These are phyloP conservation scores for Cancer borealis DNA, from an alignment of 2,888 invertebrate species.

Conservation along the genomic window DNA sequence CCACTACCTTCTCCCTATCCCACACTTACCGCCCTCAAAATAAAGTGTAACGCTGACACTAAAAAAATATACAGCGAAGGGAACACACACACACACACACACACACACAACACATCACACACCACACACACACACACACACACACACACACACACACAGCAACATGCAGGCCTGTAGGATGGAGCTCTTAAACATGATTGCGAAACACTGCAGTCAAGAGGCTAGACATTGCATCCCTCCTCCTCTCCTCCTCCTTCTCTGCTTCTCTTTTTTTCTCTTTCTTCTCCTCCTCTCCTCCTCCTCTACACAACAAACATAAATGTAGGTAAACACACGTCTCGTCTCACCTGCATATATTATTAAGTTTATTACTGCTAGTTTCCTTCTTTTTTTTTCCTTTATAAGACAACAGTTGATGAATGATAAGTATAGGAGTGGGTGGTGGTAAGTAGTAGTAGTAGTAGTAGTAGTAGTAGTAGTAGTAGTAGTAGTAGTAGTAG, in stretches of 20 bases:
- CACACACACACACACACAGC: too few relatives aligned
- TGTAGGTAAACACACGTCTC: not conserved
- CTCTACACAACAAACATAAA: not conserved
- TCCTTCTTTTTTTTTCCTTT: not conserved
- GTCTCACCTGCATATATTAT: not conserved
- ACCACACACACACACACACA: too few relatives aligned
- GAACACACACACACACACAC: too few relatives aligned
- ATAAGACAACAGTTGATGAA: not conserved
- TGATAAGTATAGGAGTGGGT: not conserved
- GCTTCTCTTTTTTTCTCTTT: not conserved
- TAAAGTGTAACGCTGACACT: too few relatives aligned
- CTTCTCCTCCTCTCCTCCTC: not conserved
- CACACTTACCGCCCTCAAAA: too few relatives aligned
- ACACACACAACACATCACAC: too few relatives aligned
- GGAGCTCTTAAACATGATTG: too few relatives aligned
- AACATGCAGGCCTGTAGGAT: not conserved
- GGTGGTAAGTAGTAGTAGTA: not conserved
- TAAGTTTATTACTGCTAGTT: not conserved
- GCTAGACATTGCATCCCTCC: not conserved
- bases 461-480: not conserved
- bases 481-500: conserved; percentile 31
- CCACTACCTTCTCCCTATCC: too few relatives aligned
- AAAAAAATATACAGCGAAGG: too few relatives aligned
- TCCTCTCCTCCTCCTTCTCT: not conserved
- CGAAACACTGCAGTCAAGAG: not conserved